Conservation (phyloP, 2,113 vertebrate genomes). For the Corythoichthys haematopterus region DNA sequence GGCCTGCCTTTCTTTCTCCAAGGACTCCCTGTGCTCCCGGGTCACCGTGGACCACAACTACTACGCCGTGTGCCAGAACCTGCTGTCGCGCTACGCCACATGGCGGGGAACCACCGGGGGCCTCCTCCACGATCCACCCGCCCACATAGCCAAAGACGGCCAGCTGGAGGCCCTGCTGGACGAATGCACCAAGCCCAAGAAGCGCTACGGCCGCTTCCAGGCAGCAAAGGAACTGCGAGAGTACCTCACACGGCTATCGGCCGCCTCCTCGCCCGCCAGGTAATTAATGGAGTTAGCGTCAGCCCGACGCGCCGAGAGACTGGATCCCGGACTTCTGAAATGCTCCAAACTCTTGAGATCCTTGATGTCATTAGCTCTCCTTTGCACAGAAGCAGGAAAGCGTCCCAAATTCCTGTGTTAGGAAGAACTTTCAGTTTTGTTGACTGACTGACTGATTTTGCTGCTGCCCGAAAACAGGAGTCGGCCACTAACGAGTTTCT, state of each 20-base stretch:
- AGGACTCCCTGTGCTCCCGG: conserved; percentile 90
- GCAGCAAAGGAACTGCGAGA: conserved; percentile 90
- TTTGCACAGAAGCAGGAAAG: conserved; percentile 36
- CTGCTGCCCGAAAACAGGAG: conserved; percentile 29
- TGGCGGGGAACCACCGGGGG: conserved; percentile 96
- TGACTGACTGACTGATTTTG: conserved; percentile 32
- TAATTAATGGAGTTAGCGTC: conserved; percentile 74
- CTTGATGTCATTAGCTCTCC: conserved; percentile 59
- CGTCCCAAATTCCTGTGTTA: conserved; percentile 37
- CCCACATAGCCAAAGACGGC: conserved; percentile 87
- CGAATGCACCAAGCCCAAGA: conserved; percentile 94
- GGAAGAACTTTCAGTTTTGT: conserved; percentile 16
- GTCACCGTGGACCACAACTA: conserved; percentile 98
- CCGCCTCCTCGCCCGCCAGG: conserved; percentile 75
- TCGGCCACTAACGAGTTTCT: conserved; percentile 35
- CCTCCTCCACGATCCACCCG: conserved; percentile 90
- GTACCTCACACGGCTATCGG: conserved; percentile 86
- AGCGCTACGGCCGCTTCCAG: conserved; percentile 86
- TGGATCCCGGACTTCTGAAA: conserved; percentile 31
- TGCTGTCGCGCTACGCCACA: conserved; percentile 87
- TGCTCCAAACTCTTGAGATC: conserved; percentile 45
- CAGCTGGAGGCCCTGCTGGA: conserved; percentile 88
- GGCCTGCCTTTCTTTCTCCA: conserved; percentile 96
- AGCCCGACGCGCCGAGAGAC: conserved; percentile 43
- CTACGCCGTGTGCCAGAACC: conserved; percentile 97